Conservation (phyloP, 2,888 invertebrate species). For the Caenorhabditis imperialis region DNA sequence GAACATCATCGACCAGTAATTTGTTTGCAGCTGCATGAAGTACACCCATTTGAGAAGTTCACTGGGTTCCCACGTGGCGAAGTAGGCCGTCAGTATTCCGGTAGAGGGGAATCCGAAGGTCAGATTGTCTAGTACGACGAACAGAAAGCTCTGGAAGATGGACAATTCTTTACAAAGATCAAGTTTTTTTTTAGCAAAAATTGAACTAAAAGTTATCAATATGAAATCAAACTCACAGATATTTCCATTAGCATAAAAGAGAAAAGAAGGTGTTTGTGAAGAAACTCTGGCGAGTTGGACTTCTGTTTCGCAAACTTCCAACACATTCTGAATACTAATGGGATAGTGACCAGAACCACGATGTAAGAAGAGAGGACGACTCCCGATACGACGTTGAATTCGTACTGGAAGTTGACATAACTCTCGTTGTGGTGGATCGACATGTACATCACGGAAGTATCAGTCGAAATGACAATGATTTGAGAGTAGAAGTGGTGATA, state of each 20-base stretch:
- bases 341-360: neutral
- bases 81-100: slow-evolving; percentile 8
- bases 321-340: slow-evolving; percentile 1
- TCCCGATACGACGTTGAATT: neutral
- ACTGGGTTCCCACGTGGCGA: neutral
- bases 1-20: slow-evolving; percentile 12
- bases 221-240: neutral
- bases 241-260: slow-evolving; percentile 4
- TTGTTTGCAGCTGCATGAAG: slow-evolving; percentile 7
- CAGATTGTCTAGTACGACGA: slow-evolving; percentile 16
- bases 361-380: neutral
- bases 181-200: too few species aligned
- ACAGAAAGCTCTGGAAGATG: slow-evolving; percentile 9
- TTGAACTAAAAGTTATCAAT: too few species aligned
- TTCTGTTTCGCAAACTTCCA: neutral
- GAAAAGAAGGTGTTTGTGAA: slow-evolving; percentile 1
- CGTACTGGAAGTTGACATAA: slow-evolving; percentile 2
- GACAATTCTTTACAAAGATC: too few species aligned
- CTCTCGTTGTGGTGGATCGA: neutral
- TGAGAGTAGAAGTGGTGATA: neutral
- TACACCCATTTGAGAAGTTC: slow-evolving; percentile 3
- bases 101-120: slow-evolving; percentile 10
- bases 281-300: neutral
- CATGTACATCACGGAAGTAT: neutral
- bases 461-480: neutral